phyloP scores from a whole-genome alignment of 2,797 vertebrate species.

The Champsocephalus gunnari region DNA sequence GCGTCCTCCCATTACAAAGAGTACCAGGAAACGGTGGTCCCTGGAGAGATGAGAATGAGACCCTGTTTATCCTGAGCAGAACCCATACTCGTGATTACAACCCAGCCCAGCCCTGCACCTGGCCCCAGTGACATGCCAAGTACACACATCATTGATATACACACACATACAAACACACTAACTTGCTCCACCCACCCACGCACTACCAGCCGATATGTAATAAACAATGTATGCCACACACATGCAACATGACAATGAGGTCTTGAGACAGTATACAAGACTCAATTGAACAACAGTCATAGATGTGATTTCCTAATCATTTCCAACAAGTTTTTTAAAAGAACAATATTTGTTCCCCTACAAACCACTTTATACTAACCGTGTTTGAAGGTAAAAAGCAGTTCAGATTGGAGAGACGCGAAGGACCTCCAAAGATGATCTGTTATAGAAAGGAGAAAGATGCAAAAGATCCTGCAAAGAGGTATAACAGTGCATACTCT shows the following conservation, averaged over 20 bases:
- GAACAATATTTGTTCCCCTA: too few species aligned
- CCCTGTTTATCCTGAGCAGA: constrained; percentile 80
- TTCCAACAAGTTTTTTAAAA: too few species aligned
- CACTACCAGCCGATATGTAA: constrained; percentile 2
- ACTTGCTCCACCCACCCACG: constrained; percentile 26
- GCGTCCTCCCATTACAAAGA: constrained; percentile 81
- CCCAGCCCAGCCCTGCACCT: constrained; percentile 80
- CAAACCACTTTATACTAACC: too few species aligned
- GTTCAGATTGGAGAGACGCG: too few species aligned
- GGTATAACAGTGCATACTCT: too few species aligned
- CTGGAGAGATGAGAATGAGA: constrained; percentile 74
- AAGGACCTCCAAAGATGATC: too few species aligned
- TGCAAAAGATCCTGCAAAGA: too few species aligned
- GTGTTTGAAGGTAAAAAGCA: too few species aligned
- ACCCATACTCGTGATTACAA: constrained; percentile 68
- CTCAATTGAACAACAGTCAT: background rate
- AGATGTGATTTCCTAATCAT: too few species aligned
- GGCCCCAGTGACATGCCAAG: constrained; percentile 74
- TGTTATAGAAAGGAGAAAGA: too few species aligned
- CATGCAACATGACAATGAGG: background rate
- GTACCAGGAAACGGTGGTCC: constrained; percentile 78
- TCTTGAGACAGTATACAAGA: background rate
- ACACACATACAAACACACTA: constrained; percentile 21
- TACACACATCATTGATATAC: constrained; percentile 37
- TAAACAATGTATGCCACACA: background rate